Evolutionary conservation across 2,797 vertebrate genomes (phyloP).

Genomic region (Neopelma chrysocephalum): DNA sequence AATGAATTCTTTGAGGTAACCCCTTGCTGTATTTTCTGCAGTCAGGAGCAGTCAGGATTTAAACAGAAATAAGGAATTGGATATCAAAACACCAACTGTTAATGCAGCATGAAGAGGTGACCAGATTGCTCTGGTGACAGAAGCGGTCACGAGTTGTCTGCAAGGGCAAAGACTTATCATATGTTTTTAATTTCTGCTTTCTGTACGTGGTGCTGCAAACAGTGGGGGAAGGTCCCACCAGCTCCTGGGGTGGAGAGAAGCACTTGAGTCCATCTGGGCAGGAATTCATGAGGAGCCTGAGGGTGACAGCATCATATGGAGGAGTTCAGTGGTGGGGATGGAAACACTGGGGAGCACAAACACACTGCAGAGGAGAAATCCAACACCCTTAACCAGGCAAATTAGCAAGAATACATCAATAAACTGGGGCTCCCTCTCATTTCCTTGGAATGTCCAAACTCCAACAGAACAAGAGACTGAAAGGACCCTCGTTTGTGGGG

Average conservation of each 20-base stretch:
- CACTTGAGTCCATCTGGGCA: conserved; percentile 5
- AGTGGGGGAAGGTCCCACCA: background rate
- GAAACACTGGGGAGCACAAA: background rate
- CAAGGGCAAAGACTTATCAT: background rate
- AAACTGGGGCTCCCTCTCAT: accelerated
- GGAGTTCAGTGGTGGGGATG: background rate
- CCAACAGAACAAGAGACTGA: background rate
- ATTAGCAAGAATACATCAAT: background rate
- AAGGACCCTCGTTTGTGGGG: background rate
- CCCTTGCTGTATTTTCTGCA: background rate
- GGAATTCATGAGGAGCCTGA: background rate
- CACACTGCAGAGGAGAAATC: background rate
- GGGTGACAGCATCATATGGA: conserved; percentile 4
- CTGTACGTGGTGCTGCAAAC: background rate
- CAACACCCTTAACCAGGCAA: background rate
- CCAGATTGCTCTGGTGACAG: conserved; percentile 44
- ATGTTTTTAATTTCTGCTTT: background rate
- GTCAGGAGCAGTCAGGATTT: background rate
- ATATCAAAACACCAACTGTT: conserved; percentile 56
- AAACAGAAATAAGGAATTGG: background rate
- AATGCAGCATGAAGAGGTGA: background rate
- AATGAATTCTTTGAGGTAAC: background rate
- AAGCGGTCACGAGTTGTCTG: background rate
- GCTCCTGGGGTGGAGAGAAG: background rate
- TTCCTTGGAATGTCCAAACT: background rate